A percentile compares a stretch with the other conserved stretches of the same genome.
Conservation (phyloP, 2,797 vertebrate species). For the Micropoecilia bifurca region DNA sequence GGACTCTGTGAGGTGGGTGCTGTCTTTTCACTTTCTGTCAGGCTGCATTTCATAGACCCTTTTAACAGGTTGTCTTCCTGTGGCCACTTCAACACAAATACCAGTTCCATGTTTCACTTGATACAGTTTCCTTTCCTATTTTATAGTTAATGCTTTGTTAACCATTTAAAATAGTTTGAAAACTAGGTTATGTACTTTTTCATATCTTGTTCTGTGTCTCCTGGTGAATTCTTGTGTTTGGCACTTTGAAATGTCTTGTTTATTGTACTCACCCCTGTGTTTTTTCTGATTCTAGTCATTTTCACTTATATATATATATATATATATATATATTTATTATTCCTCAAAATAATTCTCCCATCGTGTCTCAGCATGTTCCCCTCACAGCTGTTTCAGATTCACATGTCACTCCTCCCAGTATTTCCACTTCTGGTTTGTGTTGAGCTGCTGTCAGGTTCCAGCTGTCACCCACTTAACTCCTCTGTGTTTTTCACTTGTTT, state of each 20-base stretch:
- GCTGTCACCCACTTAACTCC: neutral
- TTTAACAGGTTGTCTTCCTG: neutral
- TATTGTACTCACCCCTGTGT: neutral
- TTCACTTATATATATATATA: neutral
- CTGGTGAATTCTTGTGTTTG: neutral
- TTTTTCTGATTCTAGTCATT: neutral
- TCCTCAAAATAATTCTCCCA: neutral
- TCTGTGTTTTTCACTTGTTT: neutral
- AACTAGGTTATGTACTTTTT: neutral
- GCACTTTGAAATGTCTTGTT: neutral
- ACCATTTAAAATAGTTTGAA: too few relatives aligned
- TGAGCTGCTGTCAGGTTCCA: neutral
- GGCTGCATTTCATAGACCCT: neutral
- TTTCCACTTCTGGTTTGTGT: neutral
- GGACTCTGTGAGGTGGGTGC: neutral
- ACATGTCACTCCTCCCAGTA: neutral
- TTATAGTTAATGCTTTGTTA: neutral
- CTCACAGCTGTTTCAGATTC: neutral
- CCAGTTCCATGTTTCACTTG: neutral
- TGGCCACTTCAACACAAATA: neutral
- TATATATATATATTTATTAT: neutral
- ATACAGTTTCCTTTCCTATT: neutral
- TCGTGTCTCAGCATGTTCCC: neutral
- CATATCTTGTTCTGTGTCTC: neutral
- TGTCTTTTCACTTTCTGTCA: neutral